A percentile compares a stretch with the other conserved stretches of the same genome.
Conservation (phyloP, 2,113 vertebrate species). For the Microcebus tavaratra region DNA sequence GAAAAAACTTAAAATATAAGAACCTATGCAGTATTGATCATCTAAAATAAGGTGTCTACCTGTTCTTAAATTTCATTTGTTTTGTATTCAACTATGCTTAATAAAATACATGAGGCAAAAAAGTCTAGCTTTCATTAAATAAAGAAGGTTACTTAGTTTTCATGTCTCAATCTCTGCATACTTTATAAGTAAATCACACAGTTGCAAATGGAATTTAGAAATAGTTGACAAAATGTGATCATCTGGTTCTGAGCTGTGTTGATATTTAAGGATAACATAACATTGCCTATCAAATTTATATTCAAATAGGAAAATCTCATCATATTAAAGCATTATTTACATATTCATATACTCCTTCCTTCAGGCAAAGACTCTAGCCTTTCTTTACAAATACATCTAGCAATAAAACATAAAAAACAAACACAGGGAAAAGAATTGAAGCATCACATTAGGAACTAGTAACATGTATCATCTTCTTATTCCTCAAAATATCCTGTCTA, state of each 20-base stretch:
- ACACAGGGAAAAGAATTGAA: conserved; percentile 18
- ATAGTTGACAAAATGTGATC: conserved; percentile 74
- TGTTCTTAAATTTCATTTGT: conserved; percentile 50
- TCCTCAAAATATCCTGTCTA: not conserved
- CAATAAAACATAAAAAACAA: conserved; percentile 76
- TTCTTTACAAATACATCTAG: conserved; percentile 67
- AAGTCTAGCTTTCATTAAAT: not conserved
- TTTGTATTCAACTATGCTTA: not conserved
- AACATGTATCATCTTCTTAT: not conserved
- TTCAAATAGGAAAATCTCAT: conserved; percentile 73
- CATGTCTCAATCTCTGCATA: conserved; percentile 47
- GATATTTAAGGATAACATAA: conserved; percentile 77
- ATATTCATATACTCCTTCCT: conserved; percentile 68
- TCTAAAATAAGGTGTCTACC: conserved; percentile 54
- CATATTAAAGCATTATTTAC: conserved; percentile 67
- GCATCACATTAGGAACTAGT: not conserved
- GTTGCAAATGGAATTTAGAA: conserved; percentile 77
- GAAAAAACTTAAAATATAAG: conserved; percentile 5
- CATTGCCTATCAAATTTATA: conserved; percentile 72
- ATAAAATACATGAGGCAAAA: not conserved
- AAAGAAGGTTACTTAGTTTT: conserved; percentile 71
- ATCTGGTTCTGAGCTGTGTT: conserved; percentile 64
- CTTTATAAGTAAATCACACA: conserved; percentile 63
- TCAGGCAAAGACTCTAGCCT: conserved; percentile 69
- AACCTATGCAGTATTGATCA: conserved; percentile 59